Conservation (phyloP, 2,888 invertebrate species). For the Sabatieria punctata region DNA sequence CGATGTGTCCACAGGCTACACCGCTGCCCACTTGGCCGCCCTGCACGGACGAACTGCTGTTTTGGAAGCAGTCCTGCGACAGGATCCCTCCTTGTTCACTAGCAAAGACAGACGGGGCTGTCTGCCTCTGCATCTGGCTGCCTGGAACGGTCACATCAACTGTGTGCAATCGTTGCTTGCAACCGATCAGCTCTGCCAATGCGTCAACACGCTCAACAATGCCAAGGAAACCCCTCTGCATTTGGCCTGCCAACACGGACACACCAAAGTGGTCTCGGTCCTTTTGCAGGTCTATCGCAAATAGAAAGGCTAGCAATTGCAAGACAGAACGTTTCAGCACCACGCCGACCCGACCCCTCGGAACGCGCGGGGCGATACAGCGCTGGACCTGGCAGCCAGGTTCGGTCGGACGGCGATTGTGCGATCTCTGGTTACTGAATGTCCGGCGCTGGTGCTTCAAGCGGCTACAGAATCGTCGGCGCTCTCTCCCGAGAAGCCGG, state of each 20-base stretch:
- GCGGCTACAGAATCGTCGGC: not conserved
- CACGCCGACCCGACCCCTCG: slow-evolving; percentile 11
- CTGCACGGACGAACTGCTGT: slow-evolving; percentile 49
- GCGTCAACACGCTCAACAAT: slow-evolving; percentile 16
- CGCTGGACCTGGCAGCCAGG: slow-evolving; percentile 81
- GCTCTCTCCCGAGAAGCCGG: not conserved
- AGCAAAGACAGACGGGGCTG: slow-evolving; percentile 18
- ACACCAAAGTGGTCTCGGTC: slow-evolving; percentile 46
- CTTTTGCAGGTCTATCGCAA: slow-evolving; percentile 42
- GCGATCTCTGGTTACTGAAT: slow-evolving; percentile 14
- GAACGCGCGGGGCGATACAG: slow-evolving; percentile 54
- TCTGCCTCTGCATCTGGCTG: slow-evolving; percentile 24
- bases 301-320: not conserved
- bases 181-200: slow-evolving; percentile 2
- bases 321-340: no score
- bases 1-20: slow-evolving; percentile 26
- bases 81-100: slow-evolving; percentile 15
- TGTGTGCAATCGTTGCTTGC: slow-evolving; percentile 10
- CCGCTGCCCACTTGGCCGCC: slow-evolving; percentile 56
- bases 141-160: slow-evolving; percentile 21
- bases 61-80: not conserved
- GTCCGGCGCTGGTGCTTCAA: slow-evolving; percentile 18
- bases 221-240: slow-evolving; percentile 47
- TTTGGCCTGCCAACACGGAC: slow-evolving; percentile 55
- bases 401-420: slow-evolving; percentile 32